phyloP scores from a whole-genome alignment of 1,140 invertebrate species.

The Diachasma alloeum region DNA sequence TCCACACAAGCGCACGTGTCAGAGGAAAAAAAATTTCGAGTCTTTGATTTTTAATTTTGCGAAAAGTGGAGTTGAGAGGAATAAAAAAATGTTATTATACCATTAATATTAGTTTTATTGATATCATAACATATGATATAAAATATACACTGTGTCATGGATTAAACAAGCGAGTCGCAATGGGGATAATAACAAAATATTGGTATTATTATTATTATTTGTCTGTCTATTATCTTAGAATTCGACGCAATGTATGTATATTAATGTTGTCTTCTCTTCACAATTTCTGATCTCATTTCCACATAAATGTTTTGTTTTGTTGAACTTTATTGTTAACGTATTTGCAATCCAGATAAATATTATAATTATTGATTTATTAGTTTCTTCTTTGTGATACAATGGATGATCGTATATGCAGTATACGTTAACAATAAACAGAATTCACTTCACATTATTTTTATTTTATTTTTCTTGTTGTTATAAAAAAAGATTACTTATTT shows the following conservation, averaged over 20 bases:
- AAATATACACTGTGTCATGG: conserved; percentile 67
- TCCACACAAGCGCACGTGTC: background rate
- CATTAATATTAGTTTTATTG: conserved; percentile 7
- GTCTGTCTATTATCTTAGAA: conserved; percentile 33
- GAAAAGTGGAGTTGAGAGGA: background rate
- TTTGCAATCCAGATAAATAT: conserved; percentile 22
- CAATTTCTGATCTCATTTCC: conserved; percentile 1
- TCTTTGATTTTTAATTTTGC: too few species aligned
- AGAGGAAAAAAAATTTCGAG: background rate
- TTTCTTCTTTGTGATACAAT: background rate
- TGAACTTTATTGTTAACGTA: conserved; percentile 9
- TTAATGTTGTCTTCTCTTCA: conserved; percentile 1
- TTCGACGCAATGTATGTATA: conserved; percentile 13
- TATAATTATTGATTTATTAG: conserved; percentile 5
- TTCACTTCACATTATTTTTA: background rate
- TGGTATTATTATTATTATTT: conserved; percentile 54
- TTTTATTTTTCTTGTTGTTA: conserved; percentile 13
- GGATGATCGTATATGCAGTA: conserved; percentile 9
- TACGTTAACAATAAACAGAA: conserved; percentile 2
- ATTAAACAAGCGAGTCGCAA: conserved; percentile 65
- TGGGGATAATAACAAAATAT: conserved; percentile 65
- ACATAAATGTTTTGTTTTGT: conserved; percentile 12
- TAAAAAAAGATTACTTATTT: conserved; percentile 1
- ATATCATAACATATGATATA: conserved; percentile 56
- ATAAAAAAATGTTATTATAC: background rate